Evolutionary conservation across 2,888 invertebrate genomes (phyloP).

Genomic region (Isotomurus palustris): DNA sequence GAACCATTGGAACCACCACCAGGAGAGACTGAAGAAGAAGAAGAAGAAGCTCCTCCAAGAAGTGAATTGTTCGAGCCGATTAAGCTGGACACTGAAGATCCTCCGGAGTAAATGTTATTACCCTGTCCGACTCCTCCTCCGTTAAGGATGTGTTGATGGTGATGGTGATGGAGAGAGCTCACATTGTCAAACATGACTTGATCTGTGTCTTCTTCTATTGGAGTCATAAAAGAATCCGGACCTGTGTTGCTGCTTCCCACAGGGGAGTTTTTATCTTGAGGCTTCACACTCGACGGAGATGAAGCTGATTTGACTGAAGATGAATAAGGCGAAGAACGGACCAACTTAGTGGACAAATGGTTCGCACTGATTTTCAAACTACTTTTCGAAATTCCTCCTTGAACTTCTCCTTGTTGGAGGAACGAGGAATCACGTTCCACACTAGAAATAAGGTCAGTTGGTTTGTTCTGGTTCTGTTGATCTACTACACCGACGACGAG

Average conservation of each 20-base stretch:
- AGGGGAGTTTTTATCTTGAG: slow-evolving; percentile 8
- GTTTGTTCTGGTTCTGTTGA: slow-evolving; percentile 3
- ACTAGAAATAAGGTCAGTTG: slow-evolving; percentile 23
- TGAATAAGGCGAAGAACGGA: too few relatives aligned
- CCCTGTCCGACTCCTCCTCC: slow-evolving; percentile 8
- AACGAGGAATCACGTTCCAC: slow-evolving; percentile 1
- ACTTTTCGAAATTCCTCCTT: background rate
- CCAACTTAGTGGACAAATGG: slow-evolving; percentile 41
- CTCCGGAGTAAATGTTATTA: slow-evolving; percentile 6
- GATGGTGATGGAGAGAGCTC: slow-evolving; percentile 7
- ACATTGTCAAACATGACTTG: slow-evolving; percentile 14
- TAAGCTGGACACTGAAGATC: too few relatives aligned
- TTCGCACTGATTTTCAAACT: slow-evolving; percentile 43
- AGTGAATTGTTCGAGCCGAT: too few relatives aligned
- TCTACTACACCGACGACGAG: slow-evolving; percentile 6
- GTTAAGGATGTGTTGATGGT: too few relatives aligned
- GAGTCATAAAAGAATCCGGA: slow-evolving; percentile 1
- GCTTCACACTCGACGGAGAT: too few relatives aligned
- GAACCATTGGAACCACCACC: background rate
- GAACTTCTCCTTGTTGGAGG: too few relatives aligned
- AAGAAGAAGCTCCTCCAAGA: too few relatives aligned
- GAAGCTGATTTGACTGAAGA: too few relatives aligned
- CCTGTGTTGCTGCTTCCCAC: background rate
- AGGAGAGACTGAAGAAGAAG: slow-evolving; percentile 1
- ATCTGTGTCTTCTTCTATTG: slow-evolving; percentile 7